Evolutionary conservation across 2,113 vertebrate genomes (phyloP).

Genomic region (Arizona elegans): DNA sequence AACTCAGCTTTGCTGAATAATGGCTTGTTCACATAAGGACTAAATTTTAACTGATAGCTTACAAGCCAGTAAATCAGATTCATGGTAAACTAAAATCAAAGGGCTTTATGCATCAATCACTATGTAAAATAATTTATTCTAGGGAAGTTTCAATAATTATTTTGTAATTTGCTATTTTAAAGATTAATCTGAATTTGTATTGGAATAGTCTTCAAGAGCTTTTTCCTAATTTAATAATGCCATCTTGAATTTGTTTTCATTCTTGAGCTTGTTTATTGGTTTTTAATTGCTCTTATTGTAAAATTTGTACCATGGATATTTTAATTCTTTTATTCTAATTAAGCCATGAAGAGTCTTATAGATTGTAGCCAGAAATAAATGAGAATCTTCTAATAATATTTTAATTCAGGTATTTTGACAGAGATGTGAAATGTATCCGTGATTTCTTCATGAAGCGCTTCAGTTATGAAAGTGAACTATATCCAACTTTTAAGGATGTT

Average conservation of each 20-base stretch:
- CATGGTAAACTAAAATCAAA: background rate
- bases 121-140: background rate
- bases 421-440: constrained; percentile 91
- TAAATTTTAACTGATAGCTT: background rate
- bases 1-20: background rate
- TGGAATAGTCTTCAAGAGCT: background rate
- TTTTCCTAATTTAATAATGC: background rate
- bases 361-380: background rate
- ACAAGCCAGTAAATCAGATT: background rate
- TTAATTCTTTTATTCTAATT: background rate
- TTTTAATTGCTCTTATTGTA: background rate
- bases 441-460: constrained; percentile 90
- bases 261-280: background rate
- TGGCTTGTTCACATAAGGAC: background rate
- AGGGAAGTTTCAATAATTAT: background rate
- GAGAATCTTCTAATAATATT: background rate
- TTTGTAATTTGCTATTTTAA: background rate
- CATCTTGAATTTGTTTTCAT: background rate
- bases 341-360: background rate
- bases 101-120: background rate
- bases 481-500: constrained; percentile 86
- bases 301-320: background rate
- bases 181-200: background rate
- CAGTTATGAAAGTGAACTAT: constrained; percentile 91
- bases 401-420: constrained; percentile 89